Evolutionary conservation across 1,140 invertebrate genomes (phyloP).

Genomic region (Drosophila obscura): DNA sequence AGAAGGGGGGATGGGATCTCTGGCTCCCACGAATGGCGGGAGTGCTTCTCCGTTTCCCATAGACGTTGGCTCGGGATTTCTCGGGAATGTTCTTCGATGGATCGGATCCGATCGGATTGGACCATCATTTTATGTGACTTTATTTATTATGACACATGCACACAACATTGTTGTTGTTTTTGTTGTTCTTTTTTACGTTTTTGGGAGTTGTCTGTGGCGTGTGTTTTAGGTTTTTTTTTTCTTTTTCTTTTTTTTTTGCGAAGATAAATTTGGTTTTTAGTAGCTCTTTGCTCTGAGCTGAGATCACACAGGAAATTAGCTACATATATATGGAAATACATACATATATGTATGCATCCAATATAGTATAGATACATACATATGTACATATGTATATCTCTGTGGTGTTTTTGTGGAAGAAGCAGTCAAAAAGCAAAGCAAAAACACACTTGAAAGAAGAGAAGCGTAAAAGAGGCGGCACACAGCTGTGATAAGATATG

Average conservation of each 20-base stretch:
- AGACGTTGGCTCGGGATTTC: conserved; percentile 24
- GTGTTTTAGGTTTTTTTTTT: conserved; percentile 23
- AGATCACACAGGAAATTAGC: conserved; percentile 75
- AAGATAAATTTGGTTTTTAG: conserved; percentile 31
- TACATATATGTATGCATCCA: too few species aligned
- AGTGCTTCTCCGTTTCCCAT: too few species aligned
- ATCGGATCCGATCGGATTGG: conserved; percentile 29
- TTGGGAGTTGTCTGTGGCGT: conserved; percentile 57
- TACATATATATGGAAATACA: background rate
- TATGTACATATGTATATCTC: background rate
- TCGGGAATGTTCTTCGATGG: conserved; percentile 39
- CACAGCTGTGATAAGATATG: too few species aligned
- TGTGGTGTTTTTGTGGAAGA: too few species aligned
- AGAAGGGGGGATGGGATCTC: background rate
- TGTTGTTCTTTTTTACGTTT: conserved; percentile 62
- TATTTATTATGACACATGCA: conserved; percentile 36
- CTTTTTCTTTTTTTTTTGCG: conserved; percentile 19
- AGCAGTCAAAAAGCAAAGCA: conserved; percentile 2
- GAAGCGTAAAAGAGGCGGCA: too few species aligned
- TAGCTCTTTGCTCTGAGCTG: conserved; percentile 31
- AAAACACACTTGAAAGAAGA: background rate
- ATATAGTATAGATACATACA: too few species aligned
- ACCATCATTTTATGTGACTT: conserved; percentile 60
- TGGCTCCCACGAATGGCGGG: background rate
- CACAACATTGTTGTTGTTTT: conserved; percentile 21